Base-by-base conservation (phyloP, 1,140 invertebrate species). In the Tetragnatha versicolor region DNA sequence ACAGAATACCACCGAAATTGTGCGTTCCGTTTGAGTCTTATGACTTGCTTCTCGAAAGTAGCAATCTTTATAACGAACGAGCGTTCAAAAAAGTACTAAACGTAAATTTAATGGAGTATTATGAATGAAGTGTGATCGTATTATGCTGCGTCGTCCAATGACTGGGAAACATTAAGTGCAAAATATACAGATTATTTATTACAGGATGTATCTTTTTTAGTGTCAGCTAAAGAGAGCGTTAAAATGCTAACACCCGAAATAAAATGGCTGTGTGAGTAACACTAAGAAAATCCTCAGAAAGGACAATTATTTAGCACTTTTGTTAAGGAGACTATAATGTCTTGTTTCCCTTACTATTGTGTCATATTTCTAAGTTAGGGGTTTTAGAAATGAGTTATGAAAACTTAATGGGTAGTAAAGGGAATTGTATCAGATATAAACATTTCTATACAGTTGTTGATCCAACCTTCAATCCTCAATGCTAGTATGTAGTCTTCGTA, bases 171-270 rank as follows among this genome's bases (percentile, higher is more conserved):
- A 75, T 63, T 61, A 49, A 49, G 42, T 35, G 60, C 4, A 60
- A 75, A 75, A 63, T 75, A 51, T 61, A 58, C 37, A 75, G 55
- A 27, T 75, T 75, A 60, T 63, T 75, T 75, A 75, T 75, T 75
- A 49, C 72, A 49, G 55, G 58, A 75, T 75, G 72, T 72, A 70
- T 45, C 70, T 45, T 14, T 75, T 70, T 75, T 63, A 75, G 39
- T 63, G 58, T 4, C 72, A 29, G 42, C 29, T 63, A 51, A 75
- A 75, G 25, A 10, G 27, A 39, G 27, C 55, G 51, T 75, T 75
- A 37, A n/a, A 75, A 45, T 12, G 72, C 29, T 33, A 35, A 25
- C 68, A 53, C 27, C n/a, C 6, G 22, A 29, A 29, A 35, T 31
- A 3, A 60, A 60, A 10, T 10, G 20, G 20, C 20, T 17, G 12